Conservation (phyloP, 2,113 vertebrate species). For the Nycticorax nycticorax region DNA sequence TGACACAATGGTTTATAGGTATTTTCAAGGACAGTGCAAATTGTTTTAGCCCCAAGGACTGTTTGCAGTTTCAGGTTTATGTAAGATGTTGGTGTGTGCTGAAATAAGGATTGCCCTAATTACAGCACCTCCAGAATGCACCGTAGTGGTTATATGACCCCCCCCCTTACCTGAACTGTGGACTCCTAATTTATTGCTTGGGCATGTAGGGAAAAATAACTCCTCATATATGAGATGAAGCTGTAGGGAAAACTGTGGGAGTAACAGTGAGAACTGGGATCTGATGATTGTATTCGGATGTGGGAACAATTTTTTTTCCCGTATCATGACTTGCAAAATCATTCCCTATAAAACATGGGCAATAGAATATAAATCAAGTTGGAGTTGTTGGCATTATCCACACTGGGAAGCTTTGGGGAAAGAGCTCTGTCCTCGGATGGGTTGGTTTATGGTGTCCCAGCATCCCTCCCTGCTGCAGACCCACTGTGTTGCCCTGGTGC, state of each 20-base stretch:
- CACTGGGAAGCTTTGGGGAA: background rate
- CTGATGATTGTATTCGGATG: background rate
- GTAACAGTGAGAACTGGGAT: background rate
- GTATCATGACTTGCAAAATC: fast-evolving
- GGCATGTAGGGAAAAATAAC: background rate
- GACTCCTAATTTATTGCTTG: background rate
- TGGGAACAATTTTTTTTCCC: background rate
- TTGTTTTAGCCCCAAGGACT: background rate
- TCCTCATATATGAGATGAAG: background rate
- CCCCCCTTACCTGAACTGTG: background rate
- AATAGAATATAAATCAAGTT: background rate
- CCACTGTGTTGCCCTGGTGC: fast-evolving
- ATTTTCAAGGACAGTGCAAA: background rate
- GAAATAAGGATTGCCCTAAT: background rate
- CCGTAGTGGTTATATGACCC: background rate
- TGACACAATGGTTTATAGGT: background rate
- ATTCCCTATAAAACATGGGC: background rate
- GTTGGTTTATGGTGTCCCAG: background rate
- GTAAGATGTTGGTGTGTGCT: background rate
- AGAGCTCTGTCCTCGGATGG: background rate
- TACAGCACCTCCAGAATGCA: background rate
- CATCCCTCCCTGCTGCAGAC: background rate
- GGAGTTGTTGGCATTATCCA: background rate
- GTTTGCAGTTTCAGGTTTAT: background rate
- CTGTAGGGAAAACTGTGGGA: background rate